Percentiles rank a stretch among this genome's conserved stretches.
Evolutionary conservation across 2,113 vertebrate genomes (phyloP).

Genomic region (Dipodomys merriami): DNA sequence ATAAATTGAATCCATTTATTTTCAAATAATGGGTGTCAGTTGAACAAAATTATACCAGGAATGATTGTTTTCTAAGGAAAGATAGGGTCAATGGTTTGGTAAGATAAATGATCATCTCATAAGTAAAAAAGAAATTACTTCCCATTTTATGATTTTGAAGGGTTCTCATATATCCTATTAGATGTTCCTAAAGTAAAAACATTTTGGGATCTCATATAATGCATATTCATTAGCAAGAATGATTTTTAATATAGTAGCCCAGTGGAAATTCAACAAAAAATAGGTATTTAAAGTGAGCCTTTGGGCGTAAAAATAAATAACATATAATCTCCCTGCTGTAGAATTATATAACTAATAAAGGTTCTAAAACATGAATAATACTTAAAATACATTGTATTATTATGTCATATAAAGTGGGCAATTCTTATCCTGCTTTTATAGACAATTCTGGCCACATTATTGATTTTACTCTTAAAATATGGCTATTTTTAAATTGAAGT

Average conservation of each 20-base stretch:
- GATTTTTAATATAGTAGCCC: not conserved
- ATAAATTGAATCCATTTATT: conserved; percentile 18
- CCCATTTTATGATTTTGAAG: not conserved
- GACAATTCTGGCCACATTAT: not conserved
- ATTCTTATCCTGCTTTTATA: not conserved
- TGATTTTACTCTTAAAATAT: not conserved
- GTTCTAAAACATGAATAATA: not conserved
- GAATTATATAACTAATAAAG: too few relatives aligned
- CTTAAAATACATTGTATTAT: not conserved
- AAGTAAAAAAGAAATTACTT: not conserved
- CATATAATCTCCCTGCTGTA: too few relatives aligned
- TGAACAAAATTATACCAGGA: not conserved
- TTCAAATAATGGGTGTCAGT: not conserved
- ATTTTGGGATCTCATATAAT: not conserved
- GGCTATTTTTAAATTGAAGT: not conserved
- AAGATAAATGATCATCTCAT: not conserved
- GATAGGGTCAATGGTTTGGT: not conserved
- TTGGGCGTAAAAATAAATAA: not conserved
- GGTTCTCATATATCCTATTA: not conserved
- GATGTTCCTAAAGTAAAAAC: conserved; percentile 9
- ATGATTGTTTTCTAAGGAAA: conserved; percentile 44
- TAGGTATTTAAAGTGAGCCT: not conserved
- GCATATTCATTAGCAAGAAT: not conserved
- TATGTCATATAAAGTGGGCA: not conserved
- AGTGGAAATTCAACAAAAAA: not conserved